Evolutionary conservation across 2,113 vertebrate species (phyloP).

Genomic region (Ictidomys tridecemlineatus): DNA sequence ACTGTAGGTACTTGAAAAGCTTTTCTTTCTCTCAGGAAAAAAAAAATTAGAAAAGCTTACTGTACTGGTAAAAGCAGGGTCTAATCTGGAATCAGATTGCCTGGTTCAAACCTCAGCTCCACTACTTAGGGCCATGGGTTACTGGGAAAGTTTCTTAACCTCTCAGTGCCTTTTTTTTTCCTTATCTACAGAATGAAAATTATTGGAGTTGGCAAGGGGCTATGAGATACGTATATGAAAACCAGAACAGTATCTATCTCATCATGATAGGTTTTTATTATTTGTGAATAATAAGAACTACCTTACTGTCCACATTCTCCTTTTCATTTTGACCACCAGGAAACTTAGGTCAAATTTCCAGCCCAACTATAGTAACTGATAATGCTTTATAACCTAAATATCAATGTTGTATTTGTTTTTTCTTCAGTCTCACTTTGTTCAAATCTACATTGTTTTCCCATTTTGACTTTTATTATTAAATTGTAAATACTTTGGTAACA

Average conservation of each 20-base stretch:
- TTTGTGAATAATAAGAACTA: neutral
- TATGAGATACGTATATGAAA: neutral
- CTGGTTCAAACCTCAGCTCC: neutral
- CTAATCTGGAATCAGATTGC: neutral
- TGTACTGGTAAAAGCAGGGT: neutral
- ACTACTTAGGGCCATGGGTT: neutral
- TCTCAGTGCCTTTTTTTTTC: neutral
- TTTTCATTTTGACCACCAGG: conserved; percentile 14
- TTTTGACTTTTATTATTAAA: neutral
- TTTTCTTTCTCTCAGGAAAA: neutral
- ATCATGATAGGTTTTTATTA: neutral
- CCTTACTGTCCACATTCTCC: neutral
- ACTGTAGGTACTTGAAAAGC: neutral
- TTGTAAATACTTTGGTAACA: neutral
- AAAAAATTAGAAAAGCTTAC: neutral
- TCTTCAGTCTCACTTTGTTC: conserved; percentile 20
- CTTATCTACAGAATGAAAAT: neutral
- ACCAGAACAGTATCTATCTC: neutral
- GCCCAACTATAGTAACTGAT: neutral
- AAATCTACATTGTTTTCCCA: neutral
- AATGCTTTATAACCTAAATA: neutral
- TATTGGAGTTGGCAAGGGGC: neutral
- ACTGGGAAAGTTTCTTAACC: neutral
- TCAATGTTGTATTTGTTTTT: neutral
- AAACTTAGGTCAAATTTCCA: conserved; percentile 25